Percentiles rank a stretch among this genome's conserved stretches.
phyloP scores from a whole-genome alignment of 2,113 vertebrate species.

The Axis porcinus region DNA sequence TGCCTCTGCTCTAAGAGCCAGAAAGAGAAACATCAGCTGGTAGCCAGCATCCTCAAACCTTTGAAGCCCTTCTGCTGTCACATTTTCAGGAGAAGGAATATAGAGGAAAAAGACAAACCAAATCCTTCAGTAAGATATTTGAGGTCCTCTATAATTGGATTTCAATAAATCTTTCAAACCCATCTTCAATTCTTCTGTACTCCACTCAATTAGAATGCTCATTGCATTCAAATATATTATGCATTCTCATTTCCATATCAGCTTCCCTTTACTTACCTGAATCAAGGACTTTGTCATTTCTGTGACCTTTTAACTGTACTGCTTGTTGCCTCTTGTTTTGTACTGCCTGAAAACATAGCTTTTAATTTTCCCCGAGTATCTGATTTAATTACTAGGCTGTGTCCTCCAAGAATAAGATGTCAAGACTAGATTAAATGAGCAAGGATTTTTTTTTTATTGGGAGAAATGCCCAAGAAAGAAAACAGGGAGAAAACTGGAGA shows the following conservation, averaged over 20 bases:
- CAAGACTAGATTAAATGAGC: neutral
- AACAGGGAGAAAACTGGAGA: neutral
- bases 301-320: neutral
- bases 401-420: neutral
- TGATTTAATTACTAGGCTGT: neutral
- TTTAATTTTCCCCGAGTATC: neutral
- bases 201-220: neutral
- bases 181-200: neutral
- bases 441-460: slow-evolving; percentile 12
- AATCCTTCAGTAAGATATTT: neutral
- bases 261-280: neutral
- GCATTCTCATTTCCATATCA: neutral
- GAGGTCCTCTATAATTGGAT: neutral
- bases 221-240: neutral
- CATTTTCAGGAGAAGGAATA: neutral
- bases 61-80: neutral
- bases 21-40: neutral
- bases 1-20: neutral
- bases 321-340: neutral
- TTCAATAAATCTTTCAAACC: neutral
- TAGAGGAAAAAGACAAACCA: neutral
- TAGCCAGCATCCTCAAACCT: neutral
- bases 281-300: neutral
- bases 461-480: neutral
- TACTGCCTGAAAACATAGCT: neutral